These are phyloP conservation scores for Neodiprion virginianus DNA, from an alignment of 1,140 invertebrate genomes.

Conservation along the genomic window DNA sequence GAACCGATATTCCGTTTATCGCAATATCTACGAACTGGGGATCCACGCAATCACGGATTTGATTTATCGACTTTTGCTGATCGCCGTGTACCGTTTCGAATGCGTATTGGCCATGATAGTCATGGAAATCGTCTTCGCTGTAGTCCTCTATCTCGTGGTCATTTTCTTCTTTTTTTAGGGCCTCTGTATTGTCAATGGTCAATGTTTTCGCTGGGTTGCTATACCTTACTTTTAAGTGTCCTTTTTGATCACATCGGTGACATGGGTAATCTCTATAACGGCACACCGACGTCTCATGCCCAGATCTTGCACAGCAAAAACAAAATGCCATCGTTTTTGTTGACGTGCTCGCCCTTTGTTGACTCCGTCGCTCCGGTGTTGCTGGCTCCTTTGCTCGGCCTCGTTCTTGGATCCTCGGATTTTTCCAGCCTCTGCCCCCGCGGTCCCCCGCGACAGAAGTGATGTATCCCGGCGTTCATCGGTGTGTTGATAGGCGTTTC, in stretches of 20 bases:
- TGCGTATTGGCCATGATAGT: neutral
- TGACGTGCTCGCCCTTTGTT: too few relatives aligned
- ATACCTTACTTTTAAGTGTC: conserved; percentile 12
- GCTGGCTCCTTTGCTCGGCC: too few relatives aligned
- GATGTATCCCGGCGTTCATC: neutral
- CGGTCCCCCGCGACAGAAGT: neutral
- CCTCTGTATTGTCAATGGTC: conserved; percentile 8
- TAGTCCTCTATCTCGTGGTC: neutral
- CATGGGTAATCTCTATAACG: conserved; percentile 16
- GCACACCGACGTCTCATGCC: conserved; percentile 8
- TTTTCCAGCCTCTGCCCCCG: neutral
- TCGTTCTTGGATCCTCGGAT: too few relatives aligned
- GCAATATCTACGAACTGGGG: too few relatives aligned
- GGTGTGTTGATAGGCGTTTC: neutral
- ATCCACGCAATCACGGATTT: conserved; percentile 2
- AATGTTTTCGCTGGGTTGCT: conserved; percentile 9
- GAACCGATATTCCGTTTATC: too few relatives aligned
- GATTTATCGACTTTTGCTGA: conserved; percentile 12
- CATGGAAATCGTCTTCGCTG: conserved; percentile 11
- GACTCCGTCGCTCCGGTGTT: too few relatives aligned
- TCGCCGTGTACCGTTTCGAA: conserved; percentile 12
- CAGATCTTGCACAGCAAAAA: conserved; percentile 17
- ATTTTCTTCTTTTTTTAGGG: conserved; percentile 12
- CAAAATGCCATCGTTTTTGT: too few relatives aligned
- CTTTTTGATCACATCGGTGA: conserved; percentile 14